phyloP scores from a whole-genome alignment of 2,113 vertebrate genomes.

The Lepisosteus osseus region DNA sequence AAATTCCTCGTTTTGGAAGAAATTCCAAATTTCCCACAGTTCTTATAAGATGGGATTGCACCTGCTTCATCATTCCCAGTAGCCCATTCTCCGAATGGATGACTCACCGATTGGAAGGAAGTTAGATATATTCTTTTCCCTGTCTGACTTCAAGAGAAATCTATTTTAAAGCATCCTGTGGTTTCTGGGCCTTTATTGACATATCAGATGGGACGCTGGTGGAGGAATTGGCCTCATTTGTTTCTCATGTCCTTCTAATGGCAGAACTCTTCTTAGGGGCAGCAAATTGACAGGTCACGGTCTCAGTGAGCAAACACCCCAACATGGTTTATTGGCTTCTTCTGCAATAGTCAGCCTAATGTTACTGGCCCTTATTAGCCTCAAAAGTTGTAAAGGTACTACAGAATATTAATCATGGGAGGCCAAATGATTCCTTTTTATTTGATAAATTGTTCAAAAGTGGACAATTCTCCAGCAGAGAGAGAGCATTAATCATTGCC shows the following conservation, averaged over 20 bases:
- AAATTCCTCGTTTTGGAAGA: not conserved
- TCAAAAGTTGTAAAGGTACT: conserved; percentile 60
- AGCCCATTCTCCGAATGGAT: conserved; percentile 56
- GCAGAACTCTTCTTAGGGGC: conserved; percentile 64
- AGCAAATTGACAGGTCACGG: conserved; percentile 61
- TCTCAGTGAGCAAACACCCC: conserved; percentile 60
- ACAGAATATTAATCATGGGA: conserved; percentile 60
- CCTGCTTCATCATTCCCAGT: conserved; percentile 43
- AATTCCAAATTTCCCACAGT: conserved; percentile 41
- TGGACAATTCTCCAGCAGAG: conserved; percentile 46
- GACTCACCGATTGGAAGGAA: conserved; percentile 55
- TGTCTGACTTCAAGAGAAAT: conserved; percentile 62
- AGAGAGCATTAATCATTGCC: conserved; percentile 48
- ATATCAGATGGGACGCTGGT: conserved; percentile 68
- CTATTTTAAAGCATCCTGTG: conserved; percentile 58
- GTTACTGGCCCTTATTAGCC: conserved; percentile 39
- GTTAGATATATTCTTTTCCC: conserved; percentile 63
- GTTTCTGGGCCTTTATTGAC: conserved; percentile 66
- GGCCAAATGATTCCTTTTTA: conserved; percentile 57
- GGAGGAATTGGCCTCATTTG: conserved; percentile 76
- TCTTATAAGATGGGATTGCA: conserved; percentile 39
- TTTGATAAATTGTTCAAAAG: conserved; percentile 56
- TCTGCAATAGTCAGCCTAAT: conserved; percentile 51
- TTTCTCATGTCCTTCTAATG: conserved; percentile 72
- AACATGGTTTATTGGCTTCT: conserved; percentile 56